Percentiles rank a stretch among this genome's conserved stretches.
phyloP scores from a whole-genome alignment of 92 coral and sea anemone species.

The Zoanthus gigantus region DNA sequence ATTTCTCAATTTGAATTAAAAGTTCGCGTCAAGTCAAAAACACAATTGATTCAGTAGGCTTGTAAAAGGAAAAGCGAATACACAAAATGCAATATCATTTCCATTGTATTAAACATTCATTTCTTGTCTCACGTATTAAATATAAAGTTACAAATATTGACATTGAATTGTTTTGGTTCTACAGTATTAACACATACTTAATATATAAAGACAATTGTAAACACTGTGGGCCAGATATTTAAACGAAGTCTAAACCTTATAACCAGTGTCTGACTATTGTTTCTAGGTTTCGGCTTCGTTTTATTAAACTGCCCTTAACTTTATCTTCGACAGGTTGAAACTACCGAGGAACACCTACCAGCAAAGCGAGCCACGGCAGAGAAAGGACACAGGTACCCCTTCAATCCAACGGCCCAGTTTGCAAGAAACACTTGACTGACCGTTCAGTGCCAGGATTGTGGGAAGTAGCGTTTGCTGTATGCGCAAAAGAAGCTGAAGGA shows the following conservation, averaged over 20 bases:
- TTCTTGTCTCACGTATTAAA: constrained; percentile 22
- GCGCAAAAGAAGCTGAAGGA: constrained; percentile 38
- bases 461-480: constrained; percentile 52
- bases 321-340: constrained; percentile 43
- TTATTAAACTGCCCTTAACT: constrained; percentile 3
- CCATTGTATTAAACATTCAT: constrained; percentile 41
- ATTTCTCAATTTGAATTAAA: constrained; percentile 45
- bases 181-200: constrained; percentile 31
- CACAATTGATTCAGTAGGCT: constrained; percentile 39
- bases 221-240: constrained; percentile 25
- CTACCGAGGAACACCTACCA: constrained; percentile 47
- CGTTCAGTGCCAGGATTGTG: constrained; percentile 54
- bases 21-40: constrained; percentile 24
- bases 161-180: constrained; percentile 34
- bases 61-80: constrained; percentile 24
- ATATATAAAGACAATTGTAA: constrained; percentile 36
- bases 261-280: constrained; percentile 12
- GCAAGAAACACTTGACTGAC: constrained; percentile 46
- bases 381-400: constrained; percentile 8
- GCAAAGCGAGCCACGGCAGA: constrained; percentile 21
- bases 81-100: constrained; percentile 32
- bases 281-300: not conserved
- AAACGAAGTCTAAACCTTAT: constrained; percentile 18
- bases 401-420: constrained; percentile 44
- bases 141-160: constrained; percentile 21